Base-by-base conservation (phyloP, 2,797 vertebrate species). In the Pterois miles region DNA sequence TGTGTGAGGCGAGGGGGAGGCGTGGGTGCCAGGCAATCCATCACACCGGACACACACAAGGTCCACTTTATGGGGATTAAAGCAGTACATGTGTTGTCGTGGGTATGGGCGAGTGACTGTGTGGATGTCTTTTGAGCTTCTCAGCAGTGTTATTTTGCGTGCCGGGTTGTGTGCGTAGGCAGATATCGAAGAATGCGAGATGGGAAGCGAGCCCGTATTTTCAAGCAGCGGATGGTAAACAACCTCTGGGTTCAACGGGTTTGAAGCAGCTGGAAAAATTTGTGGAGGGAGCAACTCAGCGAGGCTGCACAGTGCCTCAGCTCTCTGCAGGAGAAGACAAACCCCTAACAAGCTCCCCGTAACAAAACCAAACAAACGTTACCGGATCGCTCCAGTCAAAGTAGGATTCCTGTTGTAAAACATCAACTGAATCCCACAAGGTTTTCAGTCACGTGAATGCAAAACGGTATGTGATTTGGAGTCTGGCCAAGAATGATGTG, bases 241-340 rank as follows among this genome's bases (percentile, higher is more conserved):
- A 94, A 93, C 88, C 91, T 86, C 88, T 84, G 88, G 91, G 95
- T 96, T 96, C 94, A 95, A 29, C 46, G 93, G 86, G 95, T 96
- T 95, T 90, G 92, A 88, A 91, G 94, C 94, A 95, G 94, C 94
- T 94, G 94, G 93, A 95, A 95, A 93, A 92, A 91, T 91, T 83
- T 94, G 94, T 63, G 88, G 91, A 89, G 89, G 86, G 88, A 91
- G 90, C 90, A 91, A 90, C 89, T 78, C 78, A 78, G 90, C 22
- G 66, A 90, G 86, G 85, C 88, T 53, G 75, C 27, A 59, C 78
- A 82, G 80, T 11, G 63, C 78, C 82, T 74, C 60, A n/a, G 80
- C 78, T 48, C 86, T 69, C 84, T 63, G 81, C 74, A 83, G 82
- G 86, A 78, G 73, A 84, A 92, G 71, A 70, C 79, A 88, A 91